A percentile compares a stretch with the other conserved stretches of the same genome.
Evolutionary conservation across 2,888 invertebrate genomes (phyloP).

Genomic region (Caenorhabditis sp.): DNA sequence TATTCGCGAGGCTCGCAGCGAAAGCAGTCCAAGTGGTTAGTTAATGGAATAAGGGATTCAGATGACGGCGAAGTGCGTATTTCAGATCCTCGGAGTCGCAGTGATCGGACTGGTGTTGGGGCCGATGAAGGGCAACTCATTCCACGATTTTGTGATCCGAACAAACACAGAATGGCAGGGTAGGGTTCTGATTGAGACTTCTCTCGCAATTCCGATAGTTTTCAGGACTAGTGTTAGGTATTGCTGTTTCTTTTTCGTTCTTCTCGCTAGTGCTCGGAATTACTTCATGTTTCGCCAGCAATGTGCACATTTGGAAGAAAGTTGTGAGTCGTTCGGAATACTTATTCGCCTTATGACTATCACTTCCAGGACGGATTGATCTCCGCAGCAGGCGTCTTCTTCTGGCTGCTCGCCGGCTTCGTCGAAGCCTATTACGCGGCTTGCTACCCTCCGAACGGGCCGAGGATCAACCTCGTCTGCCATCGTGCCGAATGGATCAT

Average conservation of each 20-base stretch:
- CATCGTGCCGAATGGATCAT: slow-evolving; percentile 76
- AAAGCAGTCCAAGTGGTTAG: slow-evolving; percentile 72
- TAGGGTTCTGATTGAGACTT: not conserved
- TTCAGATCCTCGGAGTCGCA: slow-evolving; percentile 71
- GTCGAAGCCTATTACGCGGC: slow-evolving; percentile 77
- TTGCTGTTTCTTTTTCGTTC: slow-evolving; percentile 61
- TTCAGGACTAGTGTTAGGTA: slow-evolving; percentile 64
- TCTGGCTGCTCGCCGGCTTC: slow-evolving; percentile 71
- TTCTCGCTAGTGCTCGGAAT: slow-evolving; percentile 68
- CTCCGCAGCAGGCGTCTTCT: slow-evolving; percentile 65
- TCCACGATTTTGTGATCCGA: slow-evolving; percentile 72
- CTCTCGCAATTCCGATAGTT: not conserved
- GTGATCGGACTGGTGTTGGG: slow-evolving; percentile 73
- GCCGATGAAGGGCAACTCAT: slow-evolving; percentile 69
- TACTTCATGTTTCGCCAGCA: slow-evolving; percentile 66
- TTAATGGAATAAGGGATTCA: not conserved
- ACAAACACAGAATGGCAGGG: slow-evolving; percentile 68
- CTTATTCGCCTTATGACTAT: no score
- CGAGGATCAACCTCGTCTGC: slow-evolving; percentile 71
- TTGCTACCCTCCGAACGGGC: slow-evolving; percentile 76
- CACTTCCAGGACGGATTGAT: slow-evolving; percentile 69
- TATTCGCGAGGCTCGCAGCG: slow-evolving; percentile 58
- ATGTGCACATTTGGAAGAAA: slow-evolving; percentile 68
- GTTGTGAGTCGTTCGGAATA: slow-evolving; percentile 62
- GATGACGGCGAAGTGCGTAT: not conserved